Percentiles rank a stretch among this genome's conserved stretches.
Conservation (phyloP, 1,140 invertebrate genomes). For the Parasteatoda tepidariorum region DNA sequence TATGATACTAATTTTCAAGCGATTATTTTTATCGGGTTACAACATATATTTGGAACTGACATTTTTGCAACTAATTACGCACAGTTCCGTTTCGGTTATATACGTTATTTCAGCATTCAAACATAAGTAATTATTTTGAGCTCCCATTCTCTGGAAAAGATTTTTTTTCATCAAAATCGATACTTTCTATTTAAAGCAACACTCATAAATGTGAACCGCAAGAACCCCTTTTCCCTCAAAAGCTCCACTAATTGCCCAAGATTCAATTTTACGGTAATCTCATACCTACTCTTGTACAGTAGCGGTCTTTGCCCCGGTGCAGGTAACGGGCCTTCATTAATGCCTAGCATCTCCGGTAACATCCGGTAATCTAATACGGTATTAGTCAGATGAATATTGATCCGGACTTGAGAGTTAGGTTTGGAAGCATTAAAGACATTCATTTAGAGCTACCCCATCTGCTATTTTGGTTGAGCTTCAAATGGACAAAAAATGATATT, state of each 20-base stretch:
- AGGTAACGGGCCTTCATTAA: constrained; percentile 57
- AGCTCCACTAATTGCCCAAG: constrained; percentile 55
- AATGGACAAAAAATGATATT: too few relatives aligned
- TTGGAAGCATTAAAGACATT: constrained; percentile 26
- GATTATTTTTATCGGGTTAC: too few relatives aligned
- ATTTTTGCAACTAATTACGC: too few relatives aligned
- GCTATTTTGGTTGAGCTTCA: constrained; percentile 33
- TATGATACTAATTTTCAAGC: too few relatives aligned
- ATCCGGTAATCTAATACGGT: constrained; percentile 57
- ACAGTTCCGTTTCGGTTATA: too few relatives aligned
- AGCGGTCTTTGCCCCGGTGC: not conserved
- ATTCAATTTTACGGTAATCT: constrained; percentile 60
- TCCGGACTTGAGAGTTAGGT: constrained; percentile 28
- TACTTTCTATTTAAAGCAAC: constrained; percentile 45
- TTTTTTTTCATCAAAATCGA: constrained; percentile 40
- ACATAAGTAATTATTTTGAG: too few relatives aligned
- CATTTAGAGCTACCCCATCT: constrained; percentile 20
- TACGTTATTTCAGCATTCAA: too few relatives aligned
- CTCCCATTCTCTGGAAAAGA: not conserved
- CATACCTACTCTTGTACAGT: constrained; percentile 9
- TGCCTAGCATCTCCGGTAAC: constrained; percentile 39
- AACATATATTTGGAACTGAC: too few relatives aligned
- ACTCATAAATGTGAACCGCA: constrained; percentile 36
- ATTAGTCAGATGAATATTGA: constrained; percentile 56
- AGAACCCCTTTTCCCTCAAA: constrained; percentile 15